A percentile compares a stretch with the other conserved stretches of the same genome.
Conservation (phyloP, 1,140 invertebrate genomes). For the Tachypleus tridentatus region DNA sequence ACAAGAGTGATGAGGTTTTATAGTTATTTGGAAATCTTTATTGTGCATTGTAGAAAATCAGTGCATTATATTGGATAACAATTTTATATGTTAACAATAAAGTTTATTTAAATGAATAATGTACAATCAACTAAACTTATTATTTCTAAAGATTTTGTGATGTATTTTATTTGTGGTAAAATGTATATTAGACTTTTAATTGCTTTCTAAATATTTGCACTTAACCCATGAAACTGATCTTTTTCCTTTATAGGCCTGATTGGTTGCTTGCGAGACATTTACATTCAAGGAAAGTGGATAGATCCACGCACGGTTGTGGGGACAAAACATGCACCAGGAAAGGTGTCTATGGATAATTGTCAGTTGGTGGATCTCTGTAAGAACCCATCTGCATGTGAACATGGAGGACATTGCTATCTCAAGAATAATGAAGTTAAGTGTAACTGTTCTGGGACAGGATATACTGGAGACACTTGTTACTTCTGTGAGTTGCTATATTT, state of each 20-base stretch:
- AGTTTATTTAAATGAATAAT: no score
- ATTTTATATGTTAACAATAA: no score
- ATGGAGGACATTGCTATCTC: conserved; percentile 76
- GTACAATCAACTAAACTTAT: no score
- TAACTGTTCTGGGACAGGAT: conserved; percentile 72
- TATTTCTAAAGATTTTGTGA: no score
- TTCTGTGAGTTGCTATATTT: conserved; percentile 49
- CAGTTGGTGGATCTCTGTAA: conserved; percentile 79
- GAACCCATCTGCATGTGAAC: conserved; percentile 76
- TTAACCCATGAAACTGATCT: no score
- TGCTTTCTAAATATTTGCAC: no score
- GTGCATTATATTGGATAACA: no score
- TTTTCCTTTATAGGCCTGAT: conserved; percentile 49
- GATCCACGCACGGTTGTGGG: conserved; percentile 61
- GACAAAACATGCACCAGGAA: conserved; percentile 50
- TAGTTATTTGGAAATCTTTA: no score
- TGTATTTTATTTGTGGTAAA: no score
- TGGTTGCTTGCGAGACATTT: conserved; percentile 77
- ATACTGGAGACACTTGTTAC: conserved; percentile 82
- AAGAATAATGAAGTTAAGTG: conserved; percentile 66
- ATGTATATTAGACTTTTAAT: no score
- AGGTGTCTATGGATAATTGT: conserved; percentile 82
- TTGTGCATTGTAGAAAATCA: no score
- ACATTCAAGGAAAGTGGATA: conserved; percentile 57
- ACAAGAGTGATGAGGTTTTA: no score